Base-by-base conservation (phyloP, 1,140 invertebrate genomes). In the Bradynema listronoti region DNA sequence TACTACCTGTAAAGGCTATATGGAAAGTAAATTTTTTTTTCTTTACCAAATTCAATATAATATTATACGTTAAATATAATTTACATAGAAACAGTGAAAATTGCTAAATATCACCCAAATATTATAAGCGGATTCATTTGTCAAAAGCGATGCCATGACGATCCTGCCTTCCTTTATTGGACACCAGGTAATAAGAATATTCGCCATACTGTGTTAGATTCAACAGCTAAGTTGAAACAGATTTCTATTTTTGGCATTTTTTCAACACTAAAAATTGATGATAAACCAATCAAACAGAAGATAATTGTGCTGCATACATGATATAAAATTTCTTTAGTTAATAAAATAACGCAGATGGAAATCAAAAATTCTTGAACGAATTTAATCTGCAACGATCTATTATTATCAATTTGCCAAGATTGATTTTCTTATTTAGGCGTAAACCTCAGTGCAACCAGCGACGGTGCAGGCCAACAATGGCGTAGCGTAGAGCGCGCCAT, bases 121-220 rank as follows among this genome's bases (percentile, higher is more conserved):
- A 14, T 57, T 11, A 65, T 69, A 25, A 27, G 27, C 32, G 67
- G 67, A 24, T 69, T 73, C 51, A 69, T 69, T 34, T 73, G 69
- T 39, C 67, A 69, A 52, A 63, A 72, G 32, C 47, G 67, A 7
- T 67, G 56, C 19, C 25, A 33, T 33, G 34, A 53, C 29, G 60
- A 60, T 39, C 46, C 51, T 11, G 30, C 19, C 19, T 73, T 72
- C 46, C 52, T 69, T 24, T 71, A 73, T 30, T 69, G 67, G 67
- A 69, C 67, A 19, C 67, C 67, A 4, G 67, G 67, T 58, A 27
- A 47, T 24, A n/a, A n/a, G n/a, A n/a, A n/a, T n/a, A n/a, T n/a
- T n/a, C n/a, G n/a, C n/a, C n/a, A n/a, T n/a, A n/a, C n/a, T n/a
- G n/a, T n/a, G n/a, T n/a, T n/a, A n/a, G n/a, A n/a, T n/a, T n/a